Evolutionary conservation across 2,113 vertebrate genomes (phyloP).

Genomic region (Oncorhynchus masou): DNA sequence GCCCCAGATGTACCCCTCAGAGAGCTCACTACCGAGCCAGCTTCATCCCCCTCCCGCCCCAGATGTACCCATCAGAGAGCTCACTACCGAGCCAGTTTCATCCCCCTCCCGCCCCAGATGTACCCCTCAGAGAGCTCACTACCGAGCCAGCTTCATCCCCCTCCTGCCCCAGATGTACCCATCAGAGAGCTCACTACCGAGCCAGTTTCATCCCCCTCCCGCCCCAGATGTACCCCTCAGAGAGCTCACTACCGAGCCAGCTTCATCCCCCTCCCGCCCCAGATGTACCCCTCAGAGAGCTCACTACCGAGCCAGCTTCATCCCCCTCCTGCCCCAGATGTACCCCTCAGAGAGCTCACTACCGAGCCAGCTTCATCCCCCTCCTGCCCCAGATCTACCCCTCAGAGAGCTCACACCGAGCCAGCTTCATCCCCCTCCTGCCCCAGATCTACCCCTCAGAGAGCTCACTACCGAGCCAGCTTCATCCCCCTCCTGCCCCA

Average conservation of each 20-base stretch:
- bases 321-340: no score
- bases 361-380: no score
- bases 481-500: no score
- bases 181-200: conserved; percentile 37
- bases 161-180: conserved; percentile 14
- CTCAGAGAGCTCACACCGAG: no score
- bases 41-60: conserved; percentile 4
- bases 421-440: no score
- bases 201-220: neutral
- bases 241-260: conserved; percentile 28
- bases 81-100: conserved; percentile 7
- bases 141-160: conserved; percentile 1
- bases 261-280: no score
- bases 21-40: conserved; percentile 28
- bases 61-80: conserved; percentile 36
- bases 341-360: no score
- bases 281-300: no score
- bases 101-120: conserved; percentile 31
- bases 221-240: conserved; percentile 29
- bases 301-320: no score
- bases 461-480: no score
- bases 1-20: conserved; percentile 29
- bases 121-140: conserved; percentile 37
- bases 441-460: no score
- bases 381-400: no score